Base-by-base conservation (phyloP, 2,797 vertebrate species). In the Myotis daubentonii region DNA sequence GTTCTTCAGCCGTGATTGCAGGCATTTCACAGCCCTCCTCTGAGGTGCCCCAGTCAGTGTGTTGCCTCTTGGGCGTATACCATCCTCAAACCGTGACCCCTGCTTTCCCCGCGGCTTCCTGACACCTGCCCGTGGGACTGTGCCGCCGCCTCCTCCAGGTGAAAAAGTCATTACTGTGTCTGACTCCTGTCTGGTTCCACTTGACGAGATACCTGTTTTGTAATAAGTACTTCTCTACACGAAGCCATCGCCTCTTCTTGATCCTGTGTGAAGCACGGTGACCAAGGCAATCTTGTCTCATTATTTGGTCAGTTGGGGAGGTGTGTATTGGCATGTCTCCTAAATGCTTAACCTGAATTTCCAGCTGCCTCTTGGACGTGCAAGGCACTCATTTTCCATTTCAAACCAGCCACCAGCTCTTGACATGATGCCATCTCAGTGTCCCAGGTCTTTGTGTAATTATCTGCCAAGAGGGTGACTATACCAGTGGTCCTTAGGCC, bases 341-440 rank as follows among this genome's bases (percentile, higher is more conserved):
- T 89, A 72, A 80, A 89, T 51, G 17, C 91, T 89, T 89, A 19
- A 51, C 13, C 57, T 53, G 72, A 84, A 70, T 41, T 72, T 81
- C 44, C 20, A 30, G 0, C 41, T 62, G 36, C 66, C 86, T 87
- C 0, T 28, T 57, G 19, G 30, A 25, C 38, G 2, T 41, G 60
- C 38, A 13, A 51, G 23, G 4, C n/a, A 36, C 9, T 89, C 20
- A 25, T 79, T 94, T 91, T 85, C 74, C 51, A 81, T 60, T 89
- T 94, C 91, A 83, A 16, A 33, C 30, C 25, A 72, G n/a, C 22
- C 47, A 60, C 20, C 10, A 49, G 17, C 66, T 93, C 87, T 80
- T 89, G 47, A 68, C 33, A 22, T 16, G 25, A 11, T 80, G 10
- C 28, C 62, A n/a, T 87, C 41, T 81, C 60, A 38, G 79, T 38